Conservation (phyloP, 2,113 vertebrate species). For the Empidonax traillii region DNA sequence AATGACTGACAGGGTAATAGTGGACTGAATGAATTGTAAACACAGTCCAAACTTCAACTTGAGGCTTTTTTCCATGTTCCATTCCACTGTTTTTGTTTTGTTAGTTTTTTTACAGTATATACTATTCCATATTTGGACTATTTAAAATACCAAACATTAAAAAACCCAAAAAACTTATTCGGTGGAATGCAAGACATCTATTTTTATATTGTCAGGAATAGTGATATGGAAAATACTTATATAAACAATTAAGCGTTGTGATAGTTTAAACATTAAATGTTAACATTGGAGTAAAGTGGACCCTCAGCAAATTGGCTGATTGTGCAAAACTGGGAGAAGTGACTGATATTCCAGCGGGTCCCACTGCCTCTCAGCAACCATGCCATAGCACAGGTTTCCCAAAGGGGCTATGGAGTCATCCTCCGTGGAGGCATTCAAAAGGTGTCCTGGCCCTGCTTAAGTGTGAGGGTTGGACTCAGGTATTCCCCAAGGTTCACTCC, state of each 20-base stretch:
- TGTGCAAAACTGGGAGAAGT: neutral
- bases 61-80: accelerated
- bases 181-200: neutral
- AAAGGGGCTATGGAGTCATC: accelerated
- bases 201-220: neutral
- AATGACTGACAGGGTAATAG: neutral
- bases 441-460: neutral
- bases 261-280: neutral
- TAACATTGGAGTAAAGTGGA: neutral
- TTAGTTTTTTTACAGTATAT: neutral
- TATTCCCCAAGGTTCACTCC: neutral
- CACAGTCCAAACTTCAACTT: neutral
- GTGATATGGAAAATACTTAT: neutral
- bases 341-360: neutral
- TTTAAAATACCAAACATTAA: neutral
- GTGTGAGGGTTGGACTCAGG: neutral
- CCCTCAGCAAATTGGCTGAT: neutral
- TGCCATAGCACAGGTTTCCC: neutral
- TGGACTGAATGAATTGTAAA: neutral
- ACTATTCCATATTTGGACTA: neutral
- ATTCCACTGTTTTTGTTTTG: neutral
- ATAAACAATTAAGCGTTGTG: neutral
- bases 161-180: neutral
- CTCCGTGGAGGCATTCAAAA: neutral
- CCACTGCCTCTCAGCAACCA: neutral